Base-by-base conservation (phyloP, 2,797 vertebrate genomes). In the Garrulus glandarius region DNA sequence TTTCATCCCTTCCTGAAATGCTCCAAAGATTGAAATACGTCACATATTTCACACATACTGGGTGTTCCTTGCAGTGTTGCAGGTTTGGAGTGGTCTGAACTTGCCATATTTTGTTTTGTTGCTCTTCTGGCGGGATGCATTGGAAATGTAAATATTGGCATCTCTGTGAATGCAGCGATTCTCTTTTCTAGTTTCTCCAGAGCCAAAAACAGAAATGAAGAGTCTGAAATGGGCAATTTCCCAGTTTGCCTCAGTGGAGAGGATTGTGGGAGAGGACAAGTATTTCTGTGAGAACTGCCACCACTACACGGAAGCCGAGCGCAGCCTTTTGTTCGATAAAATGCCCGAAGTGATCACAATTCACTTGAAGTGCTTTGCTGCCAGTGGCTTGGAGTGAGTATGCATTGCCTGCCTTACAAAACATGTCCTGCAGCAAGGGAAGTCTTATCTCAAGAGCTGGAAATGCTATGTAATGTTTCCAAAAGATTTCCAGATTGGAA, bases 231-330 rank as follows among this genome's bases (percentile, higher is more conserved):
- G 99, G 99, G 99, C 99, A 68, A 99, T 99, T 87, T 99, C 98
- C 49, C 99, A 99, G 96, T 99, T 99, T 97, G 99, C 99, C 2
- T 99, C 99, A 2, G 99, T 99, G 97, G 99, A 99, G 97, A 99
- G 99, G 95, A 99, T 99, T 83, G 99, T 99, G 49, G 99, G 99
- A 57, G 98, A 99, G 97, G 99, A 99, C 96, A 99, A 99, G 90
- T 99, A 99, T 95, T 99, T 99, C 98, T 99, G 99, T 85, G 99
- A 99, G 97, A 99, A 99, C 44, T 99, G 99, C 92, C 98, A 97
- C 86, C 99, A 99, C 93, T 99, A 99, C 97, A 98, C 99, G 0
- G 99, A 99, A 98, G 99, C 99, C 0, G 99, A 99, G 97, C 98
- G 99, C 89, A 99, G 99, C 96, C 99, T 99, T 71, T 96, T 99